Evolutionary conservation across 2,888 invertebrate genomes (phyloP).

Genomic region (Standfussiana lucernea): DNA sequence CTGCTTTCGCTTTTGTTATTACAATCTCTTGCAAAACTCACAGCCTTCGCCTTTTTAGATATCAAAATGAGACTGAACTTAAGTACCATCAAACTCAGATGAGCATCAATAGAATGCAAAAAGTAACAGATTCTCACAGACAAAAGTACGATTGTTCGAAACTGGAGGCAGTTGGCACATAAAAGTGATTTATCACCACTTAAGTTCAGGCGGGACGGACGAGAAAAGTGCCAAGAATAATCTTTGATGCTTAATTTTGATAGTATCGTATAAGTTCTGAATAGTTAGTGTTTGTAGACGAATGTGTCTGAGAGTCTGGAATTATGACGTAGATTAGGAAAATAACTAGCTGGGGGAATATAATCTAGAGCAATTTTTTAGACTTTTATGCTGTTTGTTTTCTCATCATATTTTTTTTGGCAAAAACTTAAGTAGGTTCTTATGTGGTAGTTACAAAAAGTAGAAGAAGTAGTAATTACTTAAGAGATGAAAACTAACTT

Average conservation of each 20-base stretch:
- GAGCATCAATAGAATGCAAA: constrained; percentile 62
- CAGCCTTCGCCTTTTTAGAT: constrained; percentile 12
- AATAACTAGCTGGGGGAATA: neutral
- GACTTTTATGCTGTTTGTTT: neutral
- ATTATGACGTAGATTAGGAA: constrained; percentile 41
- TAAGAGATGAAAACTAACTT: neutral
- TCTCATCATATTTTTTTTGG: neutral
- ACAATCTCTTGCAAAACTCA: neutral
- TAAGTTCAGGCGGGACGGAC: constrained; percentile 71
- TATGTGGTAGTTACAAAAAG: neutral
- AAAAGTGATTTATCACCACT: constrained; percentile 77
- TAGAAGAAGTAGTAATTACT: neutral
- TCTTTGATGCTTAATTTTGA: constrained; percentile 72
- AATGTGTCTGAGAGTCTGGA: constrained; percentile 46
- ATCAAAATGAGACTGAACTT: constrained; percentile 33
- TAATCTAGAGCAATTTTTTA: neutral
- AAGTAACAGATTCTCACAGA: constrained; percentile 65
- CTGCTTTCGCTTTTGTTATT: neutral
- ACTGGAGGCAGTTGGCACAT: constrained; percentile 60
- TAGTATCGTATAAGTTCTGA: constrained; percentile 63
- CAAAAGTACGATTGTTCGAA: constrained; percentile 63
- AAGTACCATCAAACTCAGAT: constrained; percentile 63
- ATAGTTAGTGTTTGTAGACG: constrained; percentile 57
- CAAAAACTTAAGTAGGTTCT: neutral
- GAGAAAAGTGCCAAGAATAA: constrained; percentile 72